Evolutionary conservation across 2,797 vertebrate genomes (phyloP), one percentile per base, ranked within the genome.

Genomic region (Sternarchorhynchus goeldii): DNA sequence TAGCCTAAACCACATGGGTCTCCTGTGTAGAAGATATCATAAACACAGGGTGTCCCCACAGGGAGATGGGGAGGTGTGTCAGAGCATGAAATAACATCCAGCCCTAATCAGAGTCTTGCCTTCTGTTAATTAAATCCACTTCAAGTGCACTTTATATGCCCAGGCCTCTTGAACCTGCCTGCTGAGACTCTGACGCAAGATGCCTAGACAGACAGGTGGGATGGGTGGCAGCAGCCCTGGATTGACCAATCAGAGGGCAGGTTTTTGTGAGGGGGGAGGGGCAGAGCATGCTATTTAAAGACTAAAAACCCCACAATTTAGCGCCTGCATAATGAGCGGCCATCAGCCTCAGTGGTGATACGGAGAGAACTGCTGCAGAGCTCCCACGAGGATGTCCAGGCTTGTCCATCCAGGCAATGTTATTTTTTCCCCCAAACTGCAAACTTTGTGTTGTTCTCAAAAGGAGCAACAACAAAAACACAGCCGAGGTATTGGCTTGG

Each of bases 31-130:
- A n/a, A 5, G 25, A 4, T 3, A 6, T n/a, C 20, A 59, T 59
- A 20, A 66, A 5, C 41, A n/a, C 16, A 12, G 21, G 29, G 14
- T 29, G 32, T 20, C 64, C 34, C 62, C 32, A 31, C 62, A 45
- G 34, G 41, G 16, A 50, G 45, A 31, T 56, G 34, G 34, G 41
- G 55, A 55, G 64, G 57, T 59, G 78, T 63, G 57, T 69, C 64
- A n/a, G 62, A 32, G 39, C 39, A 63, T 50, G 68, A 77, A 80
- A 80, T 65, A 71, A 70, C 59, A 71, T n/a, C 41, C 68, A 80
- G 25, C 59, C 75, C 59, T 83, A 63, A 80, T 80, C 70, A 78
- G 50, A 77, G 70, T 25, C 66, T 64, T 71, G 17, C 20, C 31
- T 20, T 77, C 20, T 69, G 36, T 63, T 75, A 64, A 76, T 76